Evolutionary conservation across 1,140 invertebrate genomes (phyloP).

Genomic region (Hycleus phaleratus): DNA sequence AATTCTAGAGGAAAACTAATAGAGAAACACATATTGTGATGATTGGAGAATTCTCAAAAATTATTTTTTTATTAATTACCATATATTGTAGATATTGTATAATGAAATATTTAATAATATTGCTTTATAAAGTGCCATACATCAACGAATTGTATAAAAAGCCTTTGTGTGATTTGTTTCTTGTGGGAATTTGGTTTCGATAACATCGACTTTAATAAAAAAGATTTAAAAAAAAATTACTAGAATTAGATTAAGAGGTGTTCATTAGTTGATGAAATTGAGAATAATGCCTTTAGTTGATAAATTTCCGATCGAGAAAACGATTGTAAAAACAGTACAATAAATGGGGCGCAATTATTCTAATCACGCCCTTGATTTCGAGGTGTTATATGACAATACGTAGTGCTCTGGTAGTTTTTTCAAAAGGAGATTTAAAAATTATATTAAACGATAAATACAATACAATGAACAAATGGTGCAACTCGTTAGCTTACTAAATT

Average conservation of each 20-base stretch:
- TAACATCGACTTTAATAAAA: slow-evolving; percentile 22
- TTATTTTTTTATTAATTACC: slow-evolving; percentile 28
- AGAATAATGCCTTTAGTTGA: slow-evolving; percentile 31
- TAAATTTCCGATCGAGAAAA: background rate
- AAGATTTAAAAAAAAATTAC: background rate
- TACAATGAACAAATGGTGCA: slow-evolving; percentile 43
- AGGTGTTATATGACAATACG: slow-evolving; percentile 40
- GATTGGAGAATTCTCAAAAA: slow-evolving; percentile 24
- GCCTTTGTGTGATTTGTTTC: slow-evolving; percentile 15
- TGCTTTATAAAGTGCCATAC: slow-evolving; percentile 33
- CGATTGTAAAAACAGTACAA: slow-evolving; percentile 31
- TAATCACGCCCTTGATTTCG: slow-evolving; percentile 26
- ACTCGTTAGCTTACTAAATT: slow-evolving; percentile 35
- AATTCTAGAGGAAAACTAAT: too few relatives aligned
- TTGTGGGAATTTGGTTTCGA: slow-evolving; percentile 33
- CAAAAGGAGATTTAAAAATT: background rate
- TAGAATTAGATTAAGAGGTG: slow-evolving; percentile 14
- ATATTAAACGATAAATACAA: slow-evolving; percentile 18
- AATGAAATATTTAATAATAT: slow-evolving; percentile 13
- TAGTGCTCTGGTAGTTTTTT: slow-evolving; percentile 36
- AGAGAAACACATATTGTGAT: slow-evolving; percentile 18
- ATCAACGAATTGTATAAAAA: slow-evolving; percentile 20
- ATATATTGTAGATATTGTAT: slow-evolving; percentile 28
- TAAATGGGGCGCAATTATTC: slow-evolving; percentile 22
- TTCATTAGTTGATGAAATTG: slow-evolving; percentile 6